Evolutionary conservation across 1,140 invertebrate genomes (phyloP).

Genomic region (Drosophila pectinifera): DNA sequence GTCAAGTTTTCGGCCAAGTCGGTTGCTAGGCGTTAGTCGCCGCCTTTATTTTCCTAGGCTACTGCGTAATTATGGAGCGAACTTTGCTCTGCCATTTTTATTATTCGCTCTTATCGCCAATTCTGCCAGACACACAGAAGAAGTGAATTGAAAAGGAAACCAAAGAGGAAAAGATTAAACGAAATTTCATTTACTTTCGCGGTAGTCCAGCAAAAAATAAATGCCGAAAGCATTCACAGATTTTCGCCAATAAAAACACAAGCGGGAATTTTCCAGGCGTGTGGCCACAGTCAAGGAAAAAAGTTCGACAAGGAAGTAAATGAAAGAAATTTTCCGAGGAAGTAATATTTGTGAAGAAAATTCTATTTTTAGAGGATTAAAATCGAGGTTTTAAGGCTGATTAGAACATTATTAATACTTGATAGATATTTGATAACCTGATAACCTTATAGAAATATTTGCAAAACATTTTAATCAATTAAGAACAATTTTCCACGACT

Average conservation of each 20-base stretch:
- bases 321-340: background rate
- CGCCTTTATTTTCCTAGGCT: constrained; percentile 16
- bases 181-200: constrained; percentile 36
- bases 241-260: constrained; percentile 28
- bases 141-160: constrained; percentile 18
- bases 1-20: constrained; percentile 2
- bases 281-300: constrained; percentile 32
- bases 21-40: constrained; percentile 63
- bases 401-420: background rate
- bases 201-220: constrained; percentile 7
- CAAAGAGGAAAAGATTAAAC: constrained; percentile 18
- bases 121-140: constrained; percentile 41
- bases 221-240: constrained; percentile 32
- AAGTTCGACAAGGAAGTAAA: constrained; percentile 24
- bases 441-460: background rate
- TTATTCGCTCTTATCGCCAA: constrained; percentile 48
- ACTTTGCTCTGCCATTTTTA: constrained; percentile 45
- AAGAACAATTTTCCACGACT: background rate
- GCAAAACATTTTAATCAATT: constrained; percentile 8
- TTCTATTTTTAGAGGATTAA: too few species aligned
- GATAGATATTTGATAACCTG: background rate
- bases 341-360: background rate
- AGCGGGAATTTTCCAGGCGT: constrained; percentile 60
- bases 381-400: too few species aligned
- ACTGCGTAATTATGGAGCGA: constrained; percentile 61